These are phyloP conservation scores for Ectemnius cavifrons DNA, from an alignment of 2,888 invertebrate species.

Conservation along the genomic window DNA sequence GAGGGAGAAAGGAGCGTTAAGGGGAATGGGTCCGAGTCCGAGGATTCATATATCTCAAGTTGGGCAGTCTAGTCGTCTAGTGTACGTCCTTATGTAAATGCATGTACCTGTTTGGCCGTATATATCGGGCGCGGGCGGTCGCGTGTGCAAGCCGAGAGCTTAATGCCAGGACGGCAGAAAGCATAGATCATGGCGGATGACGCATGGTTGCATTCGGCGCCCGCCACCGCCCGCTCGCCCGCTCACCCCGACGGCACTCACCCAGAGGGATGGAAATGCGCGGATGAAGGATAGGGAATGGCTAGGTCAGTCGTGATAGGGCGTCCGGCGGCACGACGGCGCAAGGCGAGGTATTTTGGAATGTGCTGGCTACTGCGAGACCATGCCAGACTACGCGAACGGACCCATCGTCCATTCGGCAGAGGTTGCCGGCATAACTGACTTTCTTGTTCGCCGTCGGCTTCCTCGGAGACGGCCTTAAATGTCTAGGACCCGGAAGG, in stretches of 20 bases:
- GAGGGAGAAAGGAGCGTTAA: neutral
- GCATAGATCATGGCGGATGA: constrained; percentile 78
- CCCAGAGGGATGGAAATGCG: constrained; percentile 71
- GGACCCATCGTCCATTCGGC: constrained; percentile 36
- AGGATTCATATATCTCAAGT: constrained; percentile 27
- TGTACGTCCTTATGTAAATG: constrained; percentile 41
- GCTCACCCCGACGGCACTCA: constrained; percentile 34
- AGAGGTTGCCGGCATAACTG: constrained; percentile 39
- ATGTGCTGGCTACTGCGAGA: constrained; percentile 65
- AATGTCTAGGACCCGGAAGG: constrained; percentile 1
- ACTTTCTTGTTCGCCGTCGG: constrained; percentile 48
- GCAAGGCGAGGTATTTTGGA: constrained; percentile 56
- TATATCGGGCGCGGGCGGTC: constrained; percentile 41
- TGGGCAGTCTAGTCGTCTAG: constrained; percentile 19
- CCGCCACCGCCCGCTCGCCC: constrained; percentile 33
- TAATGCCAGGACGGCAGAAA: constrained; percentile 76
- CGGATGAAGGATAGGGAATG: constrained; percentile 78
- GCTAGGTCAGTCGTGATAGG: constrained; percentile 69
- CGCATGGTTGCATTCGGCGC: constrained; percentile 74
- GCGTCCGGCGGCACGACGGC: constrained; percentile 39
- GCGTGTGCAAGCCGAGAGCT: constrained; percentile 39
- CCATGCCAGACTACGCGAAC: constrained; percentile 50
- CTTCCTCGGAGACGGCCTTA: constrained; percentile 24
- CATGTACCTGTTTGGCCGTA: constrained; percentile 6
- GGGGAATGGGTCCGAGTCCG: neutral